phyloP scores from a whole-genome alignment of 1,140 invertebrate genomes.

The Pemphigus obesinymphae region DNA sequence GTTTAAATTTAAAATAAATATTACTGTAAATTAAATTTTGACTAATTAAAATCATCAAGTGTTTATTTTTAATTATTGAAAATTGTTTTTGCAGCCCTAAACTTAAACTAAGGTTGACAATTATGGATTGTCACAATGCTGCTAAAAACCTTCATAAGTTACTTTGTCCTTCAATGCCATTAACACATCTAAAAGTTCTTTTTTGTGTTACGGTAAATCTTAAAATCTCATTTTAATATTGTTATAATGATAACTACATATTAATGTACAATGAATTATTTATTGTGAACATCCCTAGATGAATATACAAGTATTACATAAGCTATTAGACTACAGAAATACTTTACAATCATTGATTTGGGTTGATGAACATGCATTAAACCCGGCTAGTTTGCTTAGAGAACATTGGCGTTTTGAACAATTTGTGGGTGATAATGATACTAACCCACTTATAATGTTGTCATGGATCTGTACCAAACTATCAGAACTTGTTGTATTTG shows the following conservation, averaged over 20 bases:
- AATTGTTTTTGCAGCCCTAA: slow-evolving; percentile 16
- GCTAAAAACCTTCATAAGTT: slow-evolving; percentile 60
- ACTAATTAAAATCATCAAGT: not conserved
- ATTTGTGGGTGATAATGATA: slow-evolving; percentile 28
- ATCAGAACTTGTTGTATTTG: slow-evolving; percentile 61
- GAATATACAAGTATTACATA: slow-evolving; percentile 56
- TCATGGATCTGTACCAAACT: slow-evolving; percentile 70
- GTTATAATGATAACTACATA: not conserved
- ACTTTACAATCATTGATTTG: slow-evolving; percentile 65
- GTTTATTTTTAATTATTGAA: not conserved
- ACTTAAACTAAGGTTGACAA: slow-evolving; percentile 21
- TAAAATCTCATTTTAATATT: not conserved
- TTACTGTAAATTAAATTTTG: not conserved
- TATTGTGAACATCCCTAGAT: slow-evolving; percentile 49
- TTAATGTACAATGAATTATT: not conserved
- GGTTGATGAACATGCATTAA: slow-evolving; percentile 59
- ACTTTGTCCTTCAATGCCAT: slow-evolving; percentile 64
- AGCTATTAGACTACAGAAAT: slow-evolving; percentile 58
- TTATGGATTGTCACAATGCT: slow-evolving; percentile 2
- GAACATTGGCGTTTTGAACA: not conserved
- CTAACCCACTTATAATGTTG: slow-evolving; percentile 66
- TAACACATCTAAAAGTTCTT: slow-evolving; percentile 67
- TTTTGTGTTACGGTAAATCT: slow-evolving; percentile 64
- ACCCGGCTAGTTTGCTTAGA: slow-evolving; percentile 42
- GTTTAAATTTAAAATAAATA: too few species aligned